Evolutionary conservation across 92 coral and sea anemone genomes (phyloP), one percentile per base, ranked within the genome.

Genomic region (Porites rus): DNA sequence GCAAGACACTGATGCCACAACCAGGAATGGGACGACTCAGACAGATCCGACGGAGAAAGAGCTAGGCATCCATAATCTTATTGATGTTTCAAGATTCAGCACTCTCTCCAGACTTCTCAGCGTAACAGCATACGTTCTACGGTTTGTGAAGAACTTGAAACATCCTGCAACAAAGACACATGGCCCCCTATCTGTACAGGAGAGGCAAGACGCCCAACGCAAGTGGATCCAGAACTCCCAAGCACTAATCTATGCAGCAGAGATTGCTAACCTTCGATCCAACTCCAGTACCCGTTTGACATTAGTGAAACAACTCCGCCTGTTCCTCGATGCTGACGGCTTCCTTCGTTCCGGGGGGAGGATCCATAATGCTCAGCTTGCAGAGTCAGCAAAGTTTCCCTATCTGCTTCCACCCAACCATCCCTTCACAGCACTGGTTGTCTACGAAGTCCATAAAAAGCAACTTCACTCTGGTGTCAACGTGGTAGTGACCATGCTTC

Each of bases 291-390:
- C 25, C 0, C 70, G 70, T 25, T 25, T 65, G 2, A 4, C 70
- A 10, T 6, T 65, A 9, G 70, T 65, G 70, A 19, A 25, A 2
- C 70, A 65, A 7, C 70, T 65, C 18, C 70, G 84, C 52, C 88
- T 81, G 25, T 82, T 87, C 51, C 59, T 91, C 50, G 89, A 87
- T 46, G 31, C n/a, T 21, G 46, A 62, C 13, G 87, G 94, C 54
- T 69, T 85, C n/a, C 52, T 91, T 56, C 74, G 89, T 72, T 91
- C 91, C 13, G 90, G 90, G 24, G 88, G 93, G 80, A 86, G 93
- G 82, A 76, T 91, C 72, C 90, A 90, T 58, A 82, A 91, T 75
- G 92, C 84, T 38, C 87, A 87, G 1, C 75, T 91, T 50, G 8
- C 31, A 17, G 78, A 87, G 4, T 22, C 31, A 51, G 69, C 91